Conservation (phyloP, 2,113 vertebrate species). For the Dromaius novaehollandiae region DNA sequence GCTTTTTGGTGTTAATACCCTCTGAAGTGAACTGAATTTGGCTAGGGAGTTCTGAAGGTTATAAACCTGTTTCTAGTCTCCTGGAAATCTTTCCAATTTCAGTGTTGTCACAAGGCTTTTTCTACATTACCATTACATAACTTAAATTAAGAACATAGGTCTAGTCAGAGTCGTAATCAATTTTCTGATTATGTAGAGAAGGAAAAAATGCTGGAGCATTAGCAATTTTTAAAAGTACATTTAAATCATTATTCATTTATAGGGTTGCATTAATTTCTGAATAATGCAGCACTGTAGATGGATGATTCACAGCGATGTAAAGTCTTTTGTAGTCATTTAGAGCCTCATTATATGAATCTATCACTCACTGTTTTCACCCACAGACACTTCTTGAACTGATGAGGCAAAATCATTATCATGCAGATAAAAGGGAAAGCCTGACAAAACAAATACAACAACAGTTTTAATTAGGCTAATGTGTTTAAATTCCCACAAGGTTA, state of each 20-base stretch:
- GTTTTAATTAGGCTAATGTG: conserved; percentile 42
- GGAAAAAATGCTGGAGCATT: conserved; percentile 56
- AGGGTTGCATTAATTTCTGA: conserved; percentile 70
- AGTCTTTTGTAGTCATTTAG: conserved; percentile 70
- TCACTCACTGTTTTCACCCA: conserved; percentile 62
- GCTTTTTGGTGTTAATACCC: not conserved
- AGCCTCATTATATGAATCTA: conserved; percentile 58
- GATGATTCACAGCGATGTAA: conserved; percentile 62
- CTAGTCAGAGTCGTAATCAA: conserved; percentile 36
- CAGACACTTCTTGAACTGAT: conserved; percentile 35
- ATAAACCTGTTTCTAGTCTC: not conserved
- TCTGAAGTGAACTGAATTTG: not conserved
- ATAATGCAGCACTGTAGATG: conserved; percentile 50
- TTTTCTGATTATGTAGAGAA: conserved; percentile 50
- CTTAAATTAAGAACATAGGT: conserved; percentile 46
- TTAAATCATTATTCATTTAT: conserved; percentile 78
- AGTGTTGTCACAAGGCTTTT: not conserved
- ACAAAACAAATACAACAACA: conserved; percentile 51
- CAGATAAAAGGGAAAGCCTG: conserved; percentile 52
- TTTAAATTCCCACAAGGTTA: not conserved
- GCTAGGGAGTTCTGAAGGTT: not conserved
- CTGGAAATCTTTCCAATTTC: not conserved
- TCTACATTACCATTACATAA: conserved; percentile 12
- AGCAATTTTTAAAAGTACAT: conserved; percentile 67
- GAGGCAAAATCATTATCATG: conserved; percentile 38